Evolutionary conservation across 2,797 vertebrate species (phyloP).

Genomic region (Capromys pilorides): DNA sequence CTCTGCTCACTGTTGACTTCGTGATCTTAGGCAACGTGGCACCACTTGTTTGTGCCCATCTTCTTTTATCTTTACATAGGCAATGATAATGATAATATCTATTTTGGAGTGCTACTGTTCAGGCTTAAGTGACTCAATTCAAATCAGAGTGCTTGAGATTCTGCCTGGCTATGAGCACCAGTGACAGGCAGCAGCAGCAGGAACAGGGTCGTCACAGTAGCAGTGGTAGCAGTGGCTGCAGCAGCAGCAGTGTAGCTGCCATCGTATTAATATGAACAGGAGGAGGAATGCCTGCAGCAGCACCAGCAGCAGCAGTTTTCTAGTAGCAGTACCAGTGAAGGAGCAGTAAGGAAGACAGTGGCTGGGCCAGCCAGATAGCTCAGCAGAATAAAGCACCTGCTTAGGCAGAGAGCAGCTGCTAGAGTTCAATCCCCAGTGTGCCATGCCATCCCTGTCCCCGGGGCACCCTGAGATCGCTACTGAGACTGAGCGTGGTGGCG

Average conservation of each 20-base stretch:
- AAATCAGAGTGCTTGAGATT: background rate
- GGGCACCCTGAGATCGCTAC: no score
- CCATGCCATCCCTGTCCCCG: no score
- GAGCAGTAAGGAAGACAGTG: no score
- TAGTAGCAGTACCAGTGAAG: background rate
- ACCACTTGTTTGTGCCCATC: background rate
- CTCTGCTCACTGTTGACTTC: no score
- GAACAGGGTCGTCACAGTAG: no score
- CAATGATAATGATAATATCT: background rate
- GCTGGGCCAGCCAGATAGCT: no score
- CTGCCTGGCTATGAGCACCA: background rate
- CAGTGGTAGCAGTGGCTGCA: background rate
- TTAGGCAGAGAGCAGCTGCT: no score
- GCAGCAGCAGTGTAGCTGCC: background rate
- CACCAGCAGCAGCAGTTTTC: background rate
- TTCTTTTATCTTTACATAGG: background rate
- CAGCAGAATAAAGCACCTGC: no score
- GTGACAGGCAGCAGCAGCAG: rapidly evolving
- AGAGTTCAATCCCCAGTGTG: no score
- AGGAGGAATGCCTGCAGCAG: background rate
- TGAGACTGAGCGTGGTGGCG: no score
- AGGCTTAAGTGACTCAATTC: background rate
- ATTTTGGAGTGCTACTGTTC: background rate
- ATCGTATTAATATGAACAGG: rapidly evolving
- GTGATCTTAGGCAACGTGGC: background rate